Evolutionary conservation across 2,113 vertebrate species (phyloP), one percentile per base, ranked within the genome.

Genomic region (Ptilorrhoa leucosticta): DNA sequence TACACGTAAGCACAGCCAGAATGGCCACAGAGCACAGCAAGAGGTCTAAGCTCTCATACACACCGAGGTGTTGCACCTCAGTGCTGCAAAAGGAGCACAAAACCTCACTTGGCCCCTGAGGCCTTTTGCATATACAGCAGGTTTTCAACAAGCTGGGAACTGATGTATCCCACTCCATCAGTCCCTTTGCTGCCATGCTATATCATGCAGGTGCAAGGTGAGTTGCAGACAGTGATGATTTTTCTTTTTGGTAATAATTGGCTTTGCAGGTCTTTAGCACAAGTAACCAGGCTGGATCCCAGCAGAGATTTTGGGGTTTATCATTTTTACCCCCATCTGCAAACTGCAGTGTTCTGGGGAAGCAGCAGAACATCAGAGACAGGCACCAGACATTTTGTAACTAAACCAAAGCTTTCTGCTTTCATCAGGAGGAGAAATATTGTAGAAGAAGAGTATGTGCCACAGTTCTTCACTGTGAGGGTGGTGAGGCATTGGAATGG

Each of bases 1-100:
- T 31, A 5, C 1, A 20, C 0, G 0, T 19, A 61, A 82, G 39
- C 44, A 44, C 8, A 28, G 44, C 31, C 65, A 91, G 78, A 73
- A 82, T 0, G 2, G 24, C 33, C 17, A 4, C 39, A 68, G 23
- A 75, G 51, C 40, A 31, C 39, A 39, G 24, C 0, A 2, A 81
- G 58, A 87, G 23, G 9, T 27, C 57, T 27, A 11, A 79, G n/a
- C 42, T 56, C 50, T 85, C 75, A 24, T 3, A 11, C 11, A 39
- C 21, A 27, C 12, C 2, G 13, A 73, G 14, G 3, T 37, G 26
- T 2, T 81, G 9, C 56, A 70, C 60, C 56, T 56, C 2, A 0
- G 13, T 7, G 11, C 50, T 73, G 39, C 60, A 70, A 63, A 71
- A 79, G 19, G 14, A 84, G 24, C 40, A 60, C 23, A 60, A 72